These are phyloP conservation scores for Drosophila nr. perissopoda DNA, from an alignment of 2,888 invertebrate genomes.

Conservation along the genomic window DNA sequence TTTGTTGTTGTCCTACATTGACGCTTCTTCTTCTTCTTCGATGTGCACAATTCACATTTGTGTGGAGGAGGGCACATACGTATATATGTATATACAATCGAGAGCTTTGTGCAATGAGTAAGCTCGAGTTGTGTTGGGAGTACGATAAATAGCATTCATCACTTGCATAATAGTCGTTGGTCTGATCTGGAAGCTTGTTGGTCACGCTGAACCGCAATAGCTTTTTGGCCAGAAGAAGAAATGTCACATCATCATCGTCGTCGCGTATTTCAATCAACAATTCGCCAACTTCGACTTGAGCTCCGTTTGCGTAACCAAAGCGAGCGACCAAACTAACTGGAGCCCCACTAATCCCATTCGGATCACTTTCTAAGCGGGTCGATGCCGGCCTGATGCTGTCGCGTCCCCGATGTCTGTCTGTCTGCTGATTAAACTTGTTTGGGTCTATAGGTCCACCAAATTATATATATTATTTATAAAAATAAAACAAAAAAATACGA, in stretches of 20 bases:
- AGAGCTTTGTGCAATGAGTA: not conserved
- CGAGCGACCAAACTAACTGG: conserved; percentile 9
- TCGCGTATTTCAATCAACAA: conserved; percentile 8
- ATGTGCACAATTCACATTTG: not conserved
- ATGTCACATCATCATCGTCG: conserved; percentile 56
- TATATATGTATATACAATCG: not conserved
- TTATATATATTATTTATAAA: conserved; percentile 6
- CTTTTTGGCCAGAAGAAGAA: conserved; percentile 28
- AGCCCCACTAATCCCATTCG: conserved; percentile 64
- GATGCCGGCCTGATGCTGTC: conserved; percentile 13
- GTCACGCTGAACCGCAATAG: conserved; percentile 42
- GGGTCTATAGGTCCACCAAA: conserved; percentile 17
- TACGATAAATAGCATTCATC: not conserved
- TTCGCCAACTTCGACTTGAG: conserved; percentile 22
- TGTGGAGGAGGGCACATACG: not conserved
- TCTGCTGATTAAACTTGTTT: conserved; percentile 52
- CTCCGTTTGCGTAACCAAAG: conserved; percentile 43
- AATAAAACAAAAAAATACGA: conserved; percentile 13
- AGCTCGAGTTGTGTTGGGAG: not conserved
- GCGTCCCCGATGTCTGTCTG: not conserved
- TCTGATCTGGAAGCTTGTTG: conserved; percentile 30
- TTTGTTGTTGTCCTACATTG: not conserved
- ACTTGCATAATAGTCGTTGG: conserved; percentile 38
- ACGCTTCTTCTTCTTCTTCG: not conserved
- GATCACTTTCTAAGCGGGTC: conserved; percentile 70